Evolutionary conservation across 2,797 vertebrate species (phyloP).

Genomic region (Syngnathus rostellatus): DNA sequence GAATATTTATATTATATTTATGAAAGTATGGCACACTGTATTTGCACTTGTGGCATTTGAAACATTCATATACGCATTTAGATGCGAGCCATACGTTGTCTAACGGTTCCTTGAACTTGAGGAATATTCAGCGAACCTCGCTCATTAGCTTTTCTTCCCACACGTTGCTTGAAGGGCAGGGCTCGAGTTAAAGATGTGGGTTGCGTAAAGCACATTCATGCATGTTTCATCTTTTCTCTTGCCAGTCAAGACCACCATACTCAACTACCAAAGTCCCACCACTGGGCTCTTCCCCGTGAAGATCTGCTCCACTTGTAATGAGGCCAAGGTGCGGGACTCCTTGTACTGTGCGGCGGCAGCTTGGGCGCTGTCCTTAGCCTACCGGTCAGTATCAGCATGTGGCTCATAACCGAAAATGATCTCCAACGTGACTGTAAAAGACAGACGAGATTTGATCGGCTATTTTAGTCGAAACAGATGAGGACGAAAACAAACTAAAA

Average conservation of each 20-base stretch:
- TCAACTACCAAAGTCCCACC: slow-evolving; percentile 87
- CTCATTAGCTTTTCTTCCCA: neutral
- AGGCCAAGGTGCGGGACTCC: slow-evolving; percentile 86
- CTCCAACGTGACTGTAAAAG: neutral
- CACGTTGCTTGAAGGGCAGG: neutral
- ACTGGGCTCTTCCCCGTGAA: slow-evolving; percentile 89
- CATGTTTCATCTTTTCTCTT: slow-evolving; percentile 1
- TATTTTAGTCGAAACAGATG: neutral
- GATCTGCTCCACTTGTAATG: slow-evolving; percentile 74
- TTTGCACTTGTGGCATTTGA: no score
- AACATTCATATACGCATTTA: no score
- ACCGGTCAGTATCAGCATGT: slow-evolving; percentile 70
- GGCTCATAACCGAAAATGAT: neutral
- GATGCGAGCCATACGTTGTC: no score
- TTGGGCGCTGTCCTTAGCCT: slow-evolving; percentile 88
- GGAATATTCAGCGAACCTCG: no score
- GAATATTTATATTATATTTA: no score
- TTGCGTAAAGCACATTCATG: neutral
- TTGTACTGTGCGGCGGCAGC: slow-evolving; percentile 88
- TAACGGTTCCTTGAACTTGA: no score
- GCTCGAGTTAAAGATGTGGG: neutral
- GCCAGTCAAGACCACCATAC: slow-evolving; percentile 84
- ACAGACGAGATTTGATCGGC: neutral
- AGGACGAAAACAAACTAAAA: neutral
- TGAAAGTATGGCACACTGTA: no score